Evolutionary conservation across 2,113 vertebrate species (phyloP), one percentile per base, ranked within the genome.

Genomic region (Gadus macrocephalus): DNA sequence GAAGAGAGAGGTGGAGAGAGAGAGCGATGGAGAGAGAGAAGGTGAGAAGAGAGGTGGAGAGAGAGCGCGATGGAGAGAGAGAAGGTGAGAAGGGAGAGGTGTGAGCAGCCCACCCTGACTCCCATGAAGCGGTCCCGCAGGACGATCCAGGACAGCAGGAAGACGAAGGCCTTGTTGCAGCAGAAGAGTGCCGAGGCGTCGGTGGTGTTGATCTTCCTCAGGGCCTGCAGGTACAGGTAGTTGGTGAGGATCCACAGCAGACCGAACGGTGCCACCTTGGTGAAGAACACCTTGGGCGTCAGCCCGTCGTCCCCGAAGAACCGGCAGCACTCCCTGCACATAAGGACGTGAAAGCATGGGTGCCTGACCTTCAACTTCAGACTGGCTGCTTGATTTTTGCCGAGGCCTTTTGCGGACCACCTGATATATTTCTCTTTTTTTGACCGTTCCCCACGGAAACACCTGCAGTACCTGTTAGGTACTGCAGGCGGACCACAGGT

Each of bases 91-190:
- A 49, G 42, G 3, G 42, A 14, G 42, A 49, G 42, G 42, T 49
- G 42, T 1, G 42, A 49, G 42, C 2, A 9, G 42, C 96, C 96
- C 94, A 98, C 96, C 95, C 96, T 92, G 89, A 98, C 95, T 74
- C 96, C 96, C 96, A 98, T 97, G 92, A 98, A 98, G 86, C 95
- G 95, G 90, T 98, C 96, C 91, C 96, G 93, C 83, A 98, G 95
- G 80, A 98, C 95, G 72, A 95, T 98, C 96, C 96, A 98, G 38
- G 96, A 98, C 79, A 98, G 95, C 91, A 98, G 93, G 92, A 98
- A 98, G 82, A 98, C 96, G 71, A 98, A 98, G 81, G 96, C 96
- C 91, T 96, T 97, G 94, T 98, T 98, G 91, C 96, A 98, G 94
- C 96, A 98, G 94, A 98, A 98, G 83, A 98, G 93, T 61, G 94